A percentile compares a stretch with the other conserved stretches of the same genome.
These are phyloP conservation scores for Saguinus oedipus DNA, from an alignment of 2,797 vertebrate species.

Conservation along the genomic window DNA sequence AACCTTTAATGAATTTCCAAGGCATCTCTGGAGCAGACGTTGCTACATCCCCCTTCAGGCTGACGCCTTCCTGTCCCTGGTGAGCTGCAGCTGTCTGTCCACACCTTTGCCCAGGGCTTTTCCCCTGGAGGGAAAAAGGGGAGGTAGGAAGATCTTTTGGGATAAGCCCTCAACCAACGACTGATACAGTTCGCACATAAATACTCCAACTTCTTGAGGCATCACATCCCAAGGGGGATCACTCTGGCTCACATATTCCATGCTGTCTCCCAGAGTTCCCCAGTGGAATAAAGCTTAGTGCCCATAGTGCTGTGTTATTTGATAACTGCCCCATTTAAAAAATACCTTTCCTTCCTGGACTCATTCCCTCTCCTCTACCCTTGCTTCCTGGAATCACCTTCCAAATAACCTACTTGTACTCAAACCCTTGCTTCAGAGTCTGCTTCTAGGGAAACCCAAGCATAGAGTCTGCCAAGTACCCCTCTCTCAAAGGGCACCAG, in stretches of 20 bases:
- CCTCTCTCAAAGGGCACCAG: background rate
- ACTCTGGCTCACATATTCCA: background rate
- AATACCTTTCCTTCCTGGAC: background rate
- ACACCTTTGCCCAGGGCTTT: background rate
- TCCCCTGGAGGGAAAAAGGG: too few relatives aligned
- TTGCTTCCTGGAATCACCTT: background rate
- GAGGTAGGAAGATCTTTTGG: background rate
- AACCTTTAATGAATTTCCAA: background rate
- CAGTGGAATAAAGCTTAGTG: background rate
- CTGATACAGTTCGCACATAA: background rate
- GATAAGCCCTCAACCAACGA: background rate
- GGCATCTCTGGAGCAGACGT: background rate
- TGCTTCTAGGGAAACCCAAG: background rate
- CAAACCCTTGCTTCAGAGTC: background rate
- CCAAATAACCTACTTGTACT: background rate
- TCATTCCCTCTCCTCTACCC: background rate
- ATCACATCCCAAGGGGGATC: background rate
- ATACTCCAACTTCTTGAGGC: background rate
- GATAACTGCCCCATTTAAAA: rapidly evolving
- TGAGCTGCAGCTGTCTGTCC: background rate
- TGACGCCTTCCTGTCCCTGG: too few relatives aligned
- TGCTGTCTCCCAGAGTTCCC: background rate
- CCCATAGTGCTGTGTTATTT: background rate
- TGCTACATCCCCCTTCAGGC: background rate
- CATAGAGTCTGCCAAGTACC: background rate